Conservation (phyloP, 2,888 invertebrate species). For the Drosophila quinaria region DNA sequence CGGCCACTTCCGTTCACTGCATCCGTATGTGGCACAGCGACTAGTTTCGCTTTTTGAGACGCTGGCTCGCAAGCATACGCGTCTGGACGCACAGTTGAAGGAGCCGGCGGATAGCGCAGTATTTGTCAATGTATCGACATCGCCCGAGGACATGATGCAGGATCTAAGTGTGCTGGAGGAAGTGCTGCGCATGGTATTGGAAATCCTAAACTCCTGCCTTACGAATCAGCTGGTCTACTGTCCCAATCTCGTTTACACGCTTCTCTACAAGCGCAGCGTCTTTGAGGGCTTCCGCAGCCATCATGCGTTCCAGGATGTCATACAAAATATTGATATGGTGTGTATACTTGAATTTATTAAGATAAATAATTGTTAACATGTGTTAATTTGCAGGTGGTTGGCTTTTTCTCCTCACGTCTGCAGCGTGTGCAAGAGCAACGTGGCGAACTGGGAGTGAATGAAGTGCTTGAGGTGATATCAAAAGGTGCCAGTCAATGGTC, state of each 20-base stretch:
- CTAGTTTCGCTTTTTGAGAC: conserved; percentile 96
- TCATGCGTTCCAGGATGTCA: conserved; percentile 95
- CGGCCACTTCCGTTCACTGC: conserved; percentile 94
- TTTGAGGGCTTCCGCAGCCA: conserved; percentile 95
- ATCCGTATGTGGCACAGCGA: conserved; percentile 98
- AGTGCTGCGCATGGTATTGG: conserved; percentile 97
- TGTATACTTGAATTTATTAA: neutral
- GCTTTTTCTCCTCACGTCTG: conserved; percentile 88
- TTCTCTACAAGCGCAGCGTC: conserved; percentile 96
- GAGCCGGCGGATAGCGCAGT: conserved; percentile 84
- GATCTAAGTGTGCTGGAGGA: conserved; percentile 97
- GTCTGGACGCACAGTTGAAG: conserved; percentile 88
- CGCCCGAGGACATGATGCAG: conserved; percentile 88
- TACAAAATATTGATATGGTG: conserved; percentile 98
- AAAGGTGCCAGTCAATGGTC: conserved; percentile 97
- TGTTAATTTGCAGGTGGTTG: conserved; percentile 86
- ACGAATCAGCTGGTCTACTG: conserved; percentile 94
- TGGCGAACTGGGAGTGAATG: conserved; percentile 92
- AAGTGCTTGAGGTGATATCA: conserved; percentile 95
- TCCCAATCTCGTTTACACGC: conserved; percentile 96
- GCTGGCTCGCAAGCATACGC: conserved; percentile 93
- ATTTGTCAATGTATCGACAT: conserved; percentile 82
- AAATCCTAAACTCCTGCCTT: conserved; percentile 98
- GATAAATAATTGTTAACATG: neutral
- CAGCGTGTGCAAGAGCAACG: conserved; percentile 88